phyloP scores from a whole-genome alignment of 2,797 vertebrate genomes.

The Vespertilio murinus region DNA sequence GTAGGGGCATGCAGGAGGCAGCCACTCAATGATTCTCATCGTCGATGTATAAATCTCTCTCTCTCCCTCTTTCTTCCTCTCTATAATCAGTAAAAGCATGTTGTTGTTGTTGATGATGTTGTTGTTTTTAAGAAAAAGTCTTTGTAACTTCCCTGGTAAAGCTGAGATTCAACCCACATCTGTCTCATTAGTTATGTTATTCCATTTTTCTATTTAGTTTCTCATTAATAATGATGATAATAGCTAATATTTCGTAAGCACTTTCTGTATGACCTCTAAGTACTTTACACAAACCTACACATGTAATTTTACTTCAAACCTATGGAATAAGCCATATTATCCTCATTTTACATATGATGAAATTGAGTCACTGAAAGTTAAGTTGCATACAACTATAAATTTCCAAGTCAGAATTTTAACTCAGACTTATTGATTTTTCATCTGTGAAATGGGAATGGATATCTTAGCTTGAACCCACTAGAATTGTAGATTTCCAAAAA shows the following conservation, averaged over 20 bases:
- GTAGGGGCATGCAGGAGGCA: too few species aligned
- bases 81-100: too few species aligned
- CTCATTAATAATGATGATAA: neutral
- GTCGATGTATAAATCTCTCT: too few species aligned
- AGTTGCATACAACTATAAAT: neutral
- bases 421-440: neutral
- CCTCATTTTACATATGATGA: neutral
- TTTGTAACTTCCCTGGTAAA: neutral
- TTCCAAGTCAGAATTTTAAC: neutral
- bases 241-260: neutral
- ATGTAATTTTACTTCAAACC: neutral
- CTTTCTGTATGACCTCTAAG: neutral
- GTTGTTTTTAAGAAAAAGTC: neutral
- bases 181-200: neutral
- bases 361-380: neutral
- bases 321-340: neutral
- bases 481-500: neutral
- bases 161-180: neutral
- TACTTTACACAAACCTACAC: neutral
- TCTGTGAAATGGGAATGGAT: neutral
- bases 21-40: too few species aligned
- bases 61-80: too few species aligned
- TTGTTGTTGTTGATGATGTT: too few species aligned
- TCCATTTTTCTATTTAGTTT: neutral
- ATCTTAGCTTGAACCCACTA: conserved; percentile 19